Evolutionary conservation across 2,797 vertebrate genomes (phyloP), one percentile per base, ranked within the genome.

Genomic region (Phoeniculus purpureus): DNA sequence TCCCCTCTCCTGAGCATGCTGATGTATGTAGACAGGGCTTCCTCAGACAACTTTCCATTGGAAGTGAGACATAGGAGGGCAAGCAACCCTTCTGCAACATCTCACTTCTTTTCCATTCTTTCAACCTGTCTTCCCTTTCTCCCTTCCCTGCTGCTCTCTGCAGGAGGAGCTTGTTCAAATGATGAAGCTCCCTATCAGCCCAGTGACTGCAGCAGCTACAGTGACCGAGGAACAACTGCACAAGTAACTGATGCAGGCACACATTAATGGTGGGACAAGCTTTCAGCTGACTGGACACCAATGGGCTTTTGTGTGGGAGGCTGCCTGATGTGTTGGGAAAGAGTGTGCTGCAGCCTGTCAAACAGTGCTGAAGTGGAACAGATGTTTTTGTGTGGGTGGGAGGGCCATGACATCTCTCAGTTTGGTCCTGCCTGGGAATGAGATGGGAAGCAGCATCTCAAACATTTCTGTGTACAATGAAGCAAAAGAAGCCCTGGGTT

Each of bases 211-310:
- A 50, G 52, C 45, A 52, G 26, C 25, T 27, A 19, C 1, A 1
- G 74, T 14, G 32, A 43, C 0, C 11, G 19, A 65, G 55, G n/a
- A 2, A 2, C 0, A 2, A 8, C 29, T 51, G 67, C 47, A 34
- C 45, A 29, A 75, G 47, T 20, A 26, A 10, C 62, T 12, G 62
- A 32, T 18, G 27, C 48, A 61, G 66, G 23, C 47, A 15, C 32
- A 6, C 10, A 9, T 31, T 10, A 51, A 15, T 0, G 2, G 4
- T 6, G 31, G 62, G 40, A 75, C 37, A 50, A 64, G 47, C 3
- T 19, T 29, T 12, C 1, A 20, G 43, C 0, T 22, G 13, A 17
- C 12, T 0, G 5, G 29, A 71, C 12, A 7, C n/a, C 0, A 0
- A 20, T 3, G 12, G 20, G 13, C 19, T 47, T 9, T 71, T 2